Percentiles rank a stretch among this genome's conserved stretches.
These are phyloP conservation scores for Pagrus major DNA, from an alignment of 2,113 vertebrate species.

Conservation along the genomic window DNA sequence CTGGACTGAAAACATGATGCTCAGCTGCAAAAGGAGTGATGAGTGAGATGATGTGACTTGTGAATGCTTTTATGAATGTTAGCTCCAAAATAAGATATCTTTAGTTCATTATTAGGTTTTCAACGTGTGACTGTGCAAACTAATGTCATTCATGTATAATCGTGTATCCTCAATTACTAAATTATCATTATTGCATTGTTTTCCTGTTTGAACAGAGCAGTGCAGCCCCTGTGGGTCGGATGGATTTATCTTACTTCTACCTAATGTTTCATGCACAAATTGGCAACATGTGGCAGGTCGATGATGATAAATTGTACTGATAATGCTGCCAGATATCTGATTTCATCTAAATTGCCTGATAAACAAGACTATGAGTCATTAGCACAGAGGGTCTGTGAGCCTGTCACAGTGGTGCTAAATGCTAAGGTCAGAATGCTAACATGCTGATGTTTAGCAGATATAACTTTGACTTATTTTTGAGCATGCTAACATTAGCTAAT, in stretches of 20 bases:
- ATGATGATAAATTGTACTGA: background rate
- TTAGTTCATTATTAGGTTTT: background rate
- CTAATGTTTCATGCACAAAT: constrained; percentile 8
- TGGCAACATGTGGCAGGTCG: background rate
- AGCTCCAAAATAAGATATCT: background rate
- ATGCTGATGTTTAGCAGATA: background rate
- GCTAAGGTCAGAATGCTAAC: background rate
- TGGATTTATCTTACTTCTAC: constrained; percentile 1
- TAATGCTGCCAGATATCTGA: background rate
- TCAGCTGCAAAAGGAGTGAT: background rate
- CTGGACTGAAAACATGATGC: background rate
- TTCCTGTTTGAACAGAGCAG: background rate
- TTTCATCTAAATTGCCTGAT: background rate
- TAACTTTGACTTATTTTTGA: background rate
- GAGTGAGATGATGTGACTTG: constrained; percentile 1
- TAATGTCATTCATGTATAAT: background rate
- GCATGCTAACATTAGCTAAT: background rate
- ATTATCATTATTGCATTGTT: constrained; percentile 5
- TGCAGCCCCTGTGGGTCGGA: background rate
- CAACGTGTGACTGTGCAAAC: background rate
- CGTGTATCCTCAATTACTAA: background rate
- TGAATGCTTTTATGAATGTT: background rate
- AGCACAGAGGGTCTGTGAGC: background rate
- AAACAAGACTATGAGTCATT: background rate
- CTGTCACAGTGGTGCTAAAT: background rate